Base-by-base conservation (phyloP, 2,888 invertebrate species). In the Sericinus montela region DNA sequence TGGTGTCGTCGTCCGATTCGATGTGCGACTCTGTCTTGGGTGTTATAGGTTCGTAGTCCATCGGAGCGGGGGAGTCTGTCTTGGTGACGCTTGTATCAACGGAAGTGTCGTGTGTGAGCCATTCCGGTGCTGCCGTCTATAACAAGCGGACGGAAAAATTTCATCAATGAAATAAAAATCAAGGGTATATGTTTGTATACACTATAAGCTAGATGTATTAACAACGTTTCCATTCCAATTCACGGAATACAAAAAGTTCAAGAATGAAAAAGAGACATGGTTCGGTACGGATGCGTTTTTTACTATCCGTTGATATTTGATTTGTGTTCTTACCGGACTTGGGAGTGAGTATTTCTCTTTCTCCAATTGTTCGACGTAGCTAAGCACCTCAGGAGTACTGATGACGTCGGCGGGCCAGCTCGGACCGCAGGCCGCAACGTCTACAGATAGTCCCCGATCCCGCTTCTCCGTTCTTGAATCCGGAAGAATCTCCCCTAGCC, bases 361-460 rank as follows among this genome's bases (percentile, higher is more conserved):
- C 63, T 89, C 89, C 58, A 89, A 59, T 56, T 87, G 83, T 59
- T 88, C 88, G 43, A 89, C 83, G 53, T 69, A 80, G 55, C 67
- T 80, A 45, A 89, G 75, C 48, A 89, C 80, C 47, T 88, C 89
- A 5, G 89, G 89, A 16, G 89, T 89, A 67, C 78, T 87, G 65
- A 89, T 79, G 59, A 67, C 56, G 51, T 78, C 77, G 16, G 52
- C 60, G 35, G 69, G 56, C 72, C 78, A 78, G 57, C 52, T 51
- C 25, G 75, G 67, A 19, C 67, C 57, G 29, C 66, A 67, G 49
- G 72, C 60, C 35, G 68, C 66, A 48, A 87, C 76, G 62, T 83
- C 72, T 28, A 88, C 70, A 10, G 75, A 69, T 45, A 87, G 67
- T 29, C 64, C 69, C 35, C 63, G 59, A 7, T 54, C 55, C 29